Conservation (phyloP, 2,888 invertebrate genomes). For the Nysson spinosus region DNA sequence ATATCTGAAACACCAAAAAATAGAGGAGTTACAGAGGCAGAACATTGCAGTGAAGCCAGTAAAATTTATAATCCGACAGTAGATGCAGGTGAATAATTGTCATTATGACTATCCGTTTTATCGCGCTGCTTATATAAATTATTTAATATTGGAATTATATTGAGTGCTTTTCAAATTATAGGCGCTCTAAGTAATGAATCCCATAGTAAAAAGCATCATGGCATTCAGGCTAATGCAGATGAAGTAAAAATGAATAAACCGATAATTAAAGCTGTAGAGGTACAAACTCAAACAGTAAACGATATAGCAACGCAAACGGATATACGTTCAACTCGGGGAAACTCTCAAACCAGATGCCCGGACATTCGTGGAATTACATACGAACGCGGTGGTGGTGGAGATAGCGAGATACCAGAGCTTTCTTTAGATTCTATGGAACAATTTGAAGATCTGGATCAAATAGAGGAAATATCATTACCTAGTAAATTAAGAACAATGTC, state of each 20-base stretch:
- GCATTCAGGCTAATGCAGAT: conserved; percentile 12
- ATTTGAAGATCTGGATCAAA: conserved; percentile 68
- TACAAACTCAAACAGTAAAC: conserved; percentile 75
- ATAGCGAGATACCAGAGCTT: conserved; percentile 62
- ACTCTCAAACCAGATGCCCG: conserved; percentile 50
- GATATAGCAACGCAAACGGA: conserved; percentile 76
- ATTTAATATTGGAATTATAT: conserved; percentile 4
- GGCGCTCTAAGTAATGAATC: neutral
- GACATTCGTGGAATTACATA: conserved; percentile 65
- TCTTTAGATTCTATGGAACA: conserved; percentile 69
- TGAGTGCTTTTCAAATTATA: neutral
- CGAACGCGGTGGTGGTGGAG: conserved; percentile 52
- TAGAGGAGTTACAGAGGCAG: conserved; percentile 23
- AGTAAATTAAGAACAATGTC: conserved; percentile 74
- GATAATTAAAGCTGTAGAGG: conserved; percentile 70
- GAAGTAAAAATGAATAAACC: conserved; percentile 55
- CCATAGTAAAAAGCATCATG: conserved; percentile 16
- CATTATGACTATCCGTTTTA: no score
- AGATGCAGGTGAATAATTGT: conserved; percentile 30
- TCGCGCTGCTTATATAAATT: neutral
- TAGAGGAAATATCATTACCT: conserved; percentile 71
- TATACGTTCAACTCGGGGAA: conserved; percentile 45
- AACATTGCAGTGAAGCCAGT: conserved; percentile 17
- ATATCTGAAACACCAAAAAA: conserved; percentile 43
- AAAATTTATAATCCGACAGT: conserved; percentile 20